Evolutionary conservation across 2,113 vertebrate species (phyloP).

Genomic region (Brachypteracias leptosomus): DNA sequence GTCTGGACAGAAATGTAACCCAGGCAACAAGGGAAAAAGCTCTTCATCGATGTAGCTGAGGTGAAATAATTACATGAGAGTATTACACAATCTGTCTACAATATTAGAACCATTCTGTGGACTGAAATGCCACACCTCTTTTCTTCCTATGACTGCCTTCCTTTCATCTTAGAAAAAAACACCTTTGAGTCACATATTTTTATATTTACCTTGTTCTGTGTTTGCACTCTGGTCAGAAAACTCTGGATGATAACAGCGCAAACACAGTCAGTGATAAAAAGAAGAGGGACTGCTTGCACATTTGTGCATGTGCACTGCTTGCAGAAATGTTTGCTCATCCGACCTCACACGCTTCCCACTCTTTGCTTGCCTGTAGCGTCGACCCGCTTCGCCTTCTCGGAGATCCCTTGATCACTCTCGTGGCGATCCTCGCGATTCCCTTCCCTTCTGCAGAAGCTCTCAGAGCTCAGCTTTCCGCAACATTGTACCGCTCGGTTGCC

Average conservation of each 20-base stretch:
- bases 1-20: constrained; percentile 39
- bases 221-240: not conserved
- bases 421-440: not conserved
- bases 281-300: not conserved
- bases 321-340: not conserved
- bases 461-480: not conserved
- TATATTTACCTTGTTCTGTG: not conserved
- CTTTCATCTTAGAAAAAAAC: not conserved
- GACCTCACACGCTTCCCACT: not conserved
- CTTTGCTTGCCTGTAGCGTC: not conserved
- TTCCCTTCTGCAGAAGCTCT: not conserved
- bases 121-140: not conserved
- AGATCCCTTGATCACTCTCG: not conserved
- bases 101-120: not conserved
- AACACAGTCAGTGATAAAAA: not conserved
- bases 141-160: not conserved
- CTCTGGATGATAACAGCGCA: not conserved
- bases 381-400: not conserved
- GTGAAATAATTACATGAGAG: not conserved
- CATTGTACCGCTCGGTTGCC: not conserved
- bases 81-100: not conserved
- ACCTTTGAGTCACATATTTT: not conserved
- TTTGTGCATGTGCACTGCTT: not conserved
- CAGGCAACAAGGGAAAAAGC: constrained; percentile 28
- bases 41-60: not conserved